Base-by-base conservation (phyloP, 2,113 vertebrate genomes). In the Caranx melampygus region DNA sequence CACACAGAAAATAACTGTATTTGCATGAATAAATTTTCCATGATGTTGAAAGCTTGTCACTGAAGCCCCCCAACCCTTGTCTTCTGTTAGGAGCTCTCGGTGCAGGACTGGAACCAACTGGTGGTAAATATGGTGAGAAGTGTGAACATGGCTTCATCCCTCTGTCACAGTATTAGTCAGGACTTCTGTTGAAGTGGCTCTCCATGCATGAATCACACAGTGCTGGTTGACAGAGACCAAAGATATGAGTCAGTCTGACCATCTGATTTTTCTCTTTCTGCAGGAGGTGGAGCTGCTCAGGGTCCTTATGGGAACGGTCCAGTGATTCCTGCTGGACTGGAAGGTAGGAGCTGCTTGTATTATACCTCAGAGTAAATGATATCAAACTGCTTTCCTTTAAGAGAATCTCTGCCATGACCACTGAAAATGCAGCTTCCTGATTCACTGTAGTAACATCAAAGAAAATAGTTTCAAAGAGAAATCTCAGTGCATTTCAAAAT, bases 111-210 rank as follows among this genome's bases (percentile, higher is more conserved):
- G 93, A 95, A 2, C 34, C 93, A 71, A 45, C 78, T 44, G 91
- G 75, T 45, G 92, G 91, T 18, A 94, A 93, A 91, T 92, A 89
- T 40, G 90, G 92, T 93, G 84, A 89, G 90, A 1, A 1, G 2
- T 0, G 16, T 37, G 40, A 71, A 75, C 13, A 14, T 26, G 73
- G 64, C 80, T 47, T 81, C 72, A n/a, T 55, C 33, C 20, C 15
- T 83, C 70, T 62, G 67, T 79, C 57, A 21, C 45, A 11, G 2
- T 57, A 35, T 85, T 73, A 84, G 60, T 84, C 81, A 78, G 40
- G 40, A 4, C 51, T 49, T 64, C 65, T 55, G 65, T 72, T 1
- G 0, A 10, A 13, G 34, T 54, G 2, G 21, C 4, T 74, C 76
- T 76, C 26, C 57, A 47, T 16, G 35, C 20, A 54, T 75, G 72